Conservation (phyloP, 2,888 invertebrate genomes). For the Drosophila affinis region DNA sequence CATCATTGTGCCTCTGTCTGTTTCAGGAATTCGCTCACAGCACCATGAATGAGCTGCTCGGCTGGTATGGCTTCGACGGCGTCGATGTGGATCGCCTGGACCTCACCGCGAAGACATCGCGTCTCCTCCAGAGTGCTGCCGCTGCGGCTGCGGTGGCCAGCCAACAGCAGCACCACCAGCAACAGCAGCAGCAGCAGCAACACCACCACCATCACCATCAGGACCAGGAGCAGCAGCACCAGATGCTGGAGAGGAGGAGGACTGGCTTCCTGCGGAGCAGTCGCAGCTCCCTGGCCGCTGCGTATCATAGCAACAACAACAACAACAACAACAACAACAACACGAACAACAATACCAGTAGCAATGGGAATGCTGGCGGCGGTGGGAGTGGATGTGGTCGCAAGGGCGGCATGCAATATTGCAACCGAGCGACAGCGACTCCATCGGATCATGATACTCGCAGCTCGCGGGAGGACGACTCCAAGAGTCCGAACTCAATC, state of each 20-base stretch:
- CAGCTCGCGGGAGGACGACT: constrained; percentile 83
- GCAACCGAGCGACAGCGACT: constrained; percentile 77
- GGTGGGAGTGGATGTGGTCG: background rate
- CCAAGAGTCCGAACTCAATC: constrained; percentile 83
- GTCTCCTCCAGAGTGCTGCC: constrained; percentile 77
- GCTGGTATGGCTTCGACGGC: constrained; percentile 95
- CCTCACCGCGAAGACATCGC: constrained; percentile 82
- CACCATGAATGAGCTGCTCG: constrained; percentile 95
- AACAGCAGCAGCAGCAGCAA: constrained; percentile 52
- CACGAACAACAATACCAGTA: constrained; percentile 38
- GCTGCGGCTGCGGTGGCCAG: constrained; percentile 70
- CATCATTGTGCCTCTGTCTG: background rate
- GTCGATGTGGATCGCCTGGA: constrained; percentile 88
- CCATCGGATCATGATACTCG: constrained; percentile 82
- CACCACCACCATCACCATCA: constrained; percentile 28
- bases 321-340: constrained; percentile 38
- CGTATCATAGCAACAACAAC: constrained; percentile 56
- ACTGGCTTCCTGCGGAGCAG: constrained; percentile 68
- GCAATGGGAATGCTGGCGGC: constrained; percentile 32
- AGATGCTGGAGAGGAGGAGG: constrained; percentile 64
- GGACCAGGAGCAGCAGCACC: constrained; percentile 39
- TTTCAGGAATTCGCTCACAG: constrained; percentile 94
- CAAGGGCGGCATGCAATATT: constrained; percentile 33
- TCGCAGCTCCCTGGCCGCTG: constrained; percentile 56
- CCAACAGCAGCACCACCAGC: constrained; percentile 68